phyloP scores from a whole-genome alignment of 2,113 vertebrate genomes.

The Australoheros scitulus region DNA sequence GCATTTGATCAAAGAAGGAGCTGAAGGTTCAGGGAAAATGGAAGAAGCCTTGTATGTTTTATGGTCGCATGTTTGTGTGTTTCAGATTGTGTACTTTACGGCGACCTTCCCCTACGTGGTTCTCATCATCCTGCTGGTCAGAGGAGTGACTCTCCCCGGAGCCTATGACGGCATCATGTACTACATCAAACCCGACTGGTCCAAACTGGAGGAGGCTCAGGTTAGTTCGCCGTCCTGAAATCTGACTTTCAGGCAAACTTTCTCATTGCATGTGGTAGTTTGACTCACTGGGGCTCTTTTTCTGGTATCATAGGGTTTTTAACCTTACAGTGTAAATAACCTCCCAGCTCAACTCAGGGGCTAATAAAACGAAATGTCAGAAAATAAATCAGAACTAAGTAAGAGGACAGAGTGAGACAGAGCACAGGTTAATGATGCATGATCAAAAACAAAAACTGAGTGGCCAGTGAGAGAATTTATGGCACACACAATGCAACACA shows the following conservation, averaged over 20 bases:
- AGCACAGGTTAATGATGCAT: too few relatives aligned
- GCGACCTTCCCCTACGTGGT: slow-evolving; percentile 84
- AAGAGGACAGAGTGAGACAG: too few relatives aligned
- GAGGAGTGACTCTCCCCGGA: slow-evolving; percentile 81
- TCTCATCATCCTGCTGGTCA: slow-evolving; percentile 81
- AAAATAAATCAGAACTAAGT: too few relatives aligned
- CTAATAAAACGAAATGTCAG: too few relatives aligned
- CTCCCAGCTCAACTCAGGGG: too few relatives aligned
- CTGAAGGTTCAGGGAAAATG: background rate
- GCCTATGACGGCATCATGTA: slow-evolving; percentile 81
- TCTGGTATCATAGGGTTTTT: background rate
- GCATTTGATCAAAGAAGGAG: too few relatives aligned
- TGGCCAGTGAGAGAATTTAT: too few relatives aligned
- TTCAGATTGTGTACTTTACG: slow-evolving; percentile 84
- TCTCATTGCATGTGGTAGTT: background rate
- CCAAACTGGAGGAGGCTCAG: slow-evolving; percentile 81
- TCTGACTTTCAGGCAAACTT: background rate
- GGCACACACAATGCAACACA: too few relatives aligned
- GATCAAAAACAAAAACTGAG: too few relatives aligned
- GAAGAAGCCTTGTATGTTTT: fast-evolving
- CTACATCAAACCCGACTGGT: slow-evolving; percentile 83
- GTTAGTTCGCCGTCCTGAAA: slow-evolving; percentile 46
- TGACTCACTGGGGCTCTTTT: background rate
- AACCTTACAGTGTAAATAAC: too few relatives aligned
- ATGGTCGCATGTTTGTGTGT: background rate